Percentiles rank a stretch among this genome's conserved stretches.
These are phyloP conservation scores for Galaxias olidus DNA, from an alignment of 2,797 vertebrate genomes.

Conservation along the genomic window DNA sequence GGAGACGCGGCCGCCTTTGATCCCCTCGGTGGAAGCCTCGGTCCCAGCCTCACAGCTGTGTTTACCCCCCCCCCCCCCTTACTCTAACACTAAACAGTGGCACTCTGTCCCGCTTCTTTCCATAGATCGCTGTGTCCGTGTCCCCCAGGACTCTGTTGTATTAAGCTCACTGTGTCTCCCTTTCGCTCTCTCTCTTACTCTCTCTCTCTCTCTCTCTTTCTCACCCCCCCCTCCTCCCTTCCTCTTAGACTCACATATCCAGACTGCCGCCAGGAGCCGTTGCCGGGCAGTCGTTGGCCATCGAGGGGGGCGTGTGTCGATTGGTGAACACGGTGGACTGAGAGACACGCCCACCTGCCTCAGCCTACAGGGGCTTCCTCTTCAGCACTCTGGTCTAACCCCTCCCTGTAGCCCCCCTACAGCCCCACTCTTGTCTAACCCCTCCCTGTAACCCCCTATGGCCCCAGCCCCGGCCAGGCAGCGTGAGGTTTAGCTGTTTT, in stretches of 20 bases:
- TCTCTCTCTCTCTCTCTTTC: slow-evolving; percentile 3
- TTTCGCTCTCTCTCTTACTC: neutral
- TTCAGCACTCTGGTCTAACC: slow-evolving; percentile 55
- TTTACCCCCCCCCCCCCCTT: slow-evolving; percentile 39
- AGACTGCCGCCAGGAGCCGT: slow-evolving; percentile 94
- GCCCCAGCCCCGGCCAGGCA: slow-evolving; percentile 40
- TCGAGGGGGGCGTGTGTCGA: slow-evolving; percentile 97
- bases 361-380: slow-evolving; percentile 39
- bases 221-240: slow-evolving; percentile 34
- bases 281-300: slow-evolving; percentile 97
- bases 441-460: slow-evolving; percentile 11
- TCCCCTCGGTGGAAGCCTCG: slow-evolving; percentile 56
- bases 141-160: neutral
- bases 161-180: neutral
- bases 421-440: slow-evolving; percentile 11
- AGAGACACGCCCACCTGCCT: slow-evolving; percentile 47
- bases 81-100: slow-evolving; percentile 1
- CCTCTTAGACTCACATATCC: slow-evolving; percentile 95
- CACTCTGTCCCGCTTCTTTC: slow-evolving; percentile 1
- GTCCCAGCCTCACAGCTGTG: slow-evolving; percentile 62
- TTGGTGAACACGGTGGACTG: slow-evolving; percentile 82
- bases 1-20: slow-evolving; percentile 60
- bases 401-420: slow-evolving; percentile 15
- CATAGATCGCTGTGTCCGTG: slow-evolving; percentile 28
- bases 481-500: slow-evolving; percentile 71